phyloP scores from a whole-genome alignment of 2,113 vertebrate genomes.

The Pseudorectes ferrugineus region DNA sequence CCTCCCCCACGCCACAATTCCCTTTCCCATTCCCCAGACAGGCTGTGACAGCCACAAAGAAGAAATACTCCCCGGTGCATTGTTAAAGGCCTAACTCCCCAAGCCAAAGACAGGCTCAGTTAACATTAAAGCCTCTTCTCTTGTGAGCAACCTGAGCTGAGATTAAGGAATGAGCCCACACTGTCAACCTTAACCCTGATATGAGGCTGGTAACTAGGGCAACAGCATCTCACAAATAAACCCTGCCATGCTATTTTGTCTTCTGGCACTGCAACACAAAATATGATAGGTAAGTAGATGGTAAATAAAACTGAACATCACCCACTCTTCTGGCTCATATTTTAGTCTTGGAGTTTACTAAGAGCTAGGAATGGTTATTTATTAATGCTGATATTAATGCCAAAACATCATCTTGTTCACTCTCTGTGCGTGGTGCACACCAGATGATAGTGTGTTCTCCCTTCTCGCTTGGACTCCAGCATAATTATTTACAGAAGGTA shows the following conservation, averaged over 20 bases:
- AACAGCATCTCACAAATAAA: constrained; percentile 42
- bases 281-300: neutral
- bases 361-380: neutral
- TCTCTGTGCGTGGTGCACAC: neutral
- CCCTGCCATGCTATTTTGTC: neutral
- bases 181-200: constrained; percentile 55
- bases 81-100: constrained; percentile 45
- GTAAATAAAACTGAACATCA: neutral
- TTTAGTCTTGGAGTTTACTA: neutral
- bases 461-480: neutral
- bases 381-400: neutral
- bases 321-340: neutral
- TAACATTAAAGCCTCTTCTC: constrained; percentile 51
- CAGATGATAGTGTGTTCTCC: neutral
- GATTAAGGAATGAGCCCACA: constrained; percentile 52
- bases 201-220: constrained; percentile 54
- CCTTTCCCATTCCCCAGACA: neutral
- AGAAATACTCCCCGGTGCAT: neutral
- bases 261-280: neutral
- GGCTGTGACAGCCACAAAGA: constrained; percentile 1
- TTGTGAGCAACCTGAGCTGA: constrained; percentile 51
- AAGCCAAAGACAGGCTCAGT: constrained; percentile 39
- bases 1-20: neutral
- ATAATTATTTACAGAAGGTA: constrained; percentile 44
- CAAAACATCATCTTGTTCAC: neutral